These are phyloP conservation scores for Cinara cedri DNA, from an alignment of 2,888 invertebrate species.

Conservation along the genomic window DNA sequence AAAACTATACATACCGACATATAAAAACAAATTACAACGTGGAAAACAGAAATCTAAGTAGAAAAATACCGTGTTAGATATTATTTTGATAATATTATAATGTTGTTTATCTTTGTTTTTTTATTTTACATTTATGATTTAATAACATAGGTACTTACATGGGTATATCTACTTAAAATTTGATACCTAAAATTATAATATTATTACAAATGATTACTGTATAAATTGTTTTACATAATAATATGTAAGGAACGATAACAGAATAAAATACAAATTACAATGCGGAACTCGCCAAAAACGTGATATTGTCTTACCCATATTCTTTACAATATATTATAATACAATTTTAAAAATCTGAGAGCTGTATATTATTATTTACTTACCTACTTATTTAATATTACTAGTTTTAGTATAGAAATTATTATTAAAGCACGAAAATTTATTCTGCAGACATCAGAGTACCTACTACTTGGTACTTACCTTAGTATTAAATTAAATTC, in stretches of 20 bases:
- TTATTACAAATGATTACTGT: conserved; percentile 26
- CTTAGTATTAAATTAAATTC: conserved; percentile 34
- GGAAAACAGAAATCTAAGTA: no score
- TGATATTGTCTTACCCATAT: not conserved
- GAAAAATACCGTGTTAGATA: no score
- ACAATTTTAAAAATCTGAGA: conserved; percentile 6
- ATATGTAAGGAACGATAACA: conserved; percentile 33
- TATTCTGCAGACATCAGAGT: conserved; percentile 18
- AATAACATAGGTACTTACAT: not conserved
- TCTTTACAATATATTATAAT: no score
- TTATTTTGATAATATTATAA: no score
- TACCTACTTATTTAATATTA: not conserved
- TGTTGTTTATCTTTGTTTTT: no score
- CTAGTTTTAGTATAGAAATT: not conserved
- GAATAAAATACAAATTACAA: conserved; percentile 39
- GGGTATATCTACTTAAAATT: not conserved
- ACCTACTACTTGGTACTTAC: no score
- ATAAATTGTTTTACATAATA: conserved; percentile 48
- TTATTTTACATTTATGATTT: no score
- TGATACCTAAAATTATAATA: conserved; percentile 32
- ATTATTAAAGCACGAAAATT: conserved; percentile 2
- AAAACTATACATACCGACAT: no score
- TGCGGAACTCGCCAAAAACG: conserved; percentile 46
- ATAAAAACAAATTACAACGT: no score
- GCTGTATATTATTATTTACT: conserved; percentile 27